These are phyloP conservation scores for Balaeniceps rex DNA, from an alignment of 2,113 vertebrate species.

Conservation along the genomic window DNA sequence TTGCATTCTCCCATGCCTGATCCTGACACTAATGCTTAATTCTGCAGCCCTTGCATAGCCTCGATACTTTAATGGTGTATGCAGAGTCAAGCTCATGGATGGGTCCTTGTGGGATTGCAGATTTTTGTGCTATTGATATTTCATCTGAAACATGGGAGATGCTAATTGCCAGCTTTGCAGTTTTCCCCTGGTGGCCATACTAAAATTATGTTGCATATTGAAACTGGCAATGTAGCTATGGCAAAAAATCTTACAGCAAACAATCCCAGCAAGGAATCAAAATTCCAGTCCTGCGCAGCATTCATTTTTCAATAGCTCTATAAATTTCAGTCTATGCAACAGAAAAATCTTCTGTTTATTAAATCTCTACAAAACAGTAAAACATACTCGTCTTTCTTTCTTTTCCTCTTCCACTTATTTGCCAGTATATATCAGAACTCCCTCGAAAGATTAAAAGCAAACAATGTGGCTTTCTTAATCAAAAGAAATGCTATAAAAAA, in stretches of 20 bases:
- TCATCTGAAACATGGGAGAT: neutral
- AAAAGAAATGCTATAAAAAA: neutral
- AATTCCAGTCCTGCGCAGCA: neutral
- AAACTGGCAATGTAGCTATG: neutral
- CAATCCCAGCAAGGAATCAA: neutral
- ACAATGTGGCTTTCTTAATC: neutral
- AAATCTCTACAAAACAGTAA: neutral
- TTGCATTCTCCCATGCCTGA: neutral
- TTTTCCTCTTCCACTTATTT: neutral
- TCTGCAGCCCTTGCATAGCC: neutral
- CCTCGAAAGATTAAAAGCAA: neutral
- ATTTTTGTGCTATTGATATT: slow-evolving; percentile 21
- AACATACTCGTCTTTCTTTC: neutral
- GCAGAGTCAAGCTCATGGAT: neutral
- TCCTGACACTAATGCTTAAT: neutral
- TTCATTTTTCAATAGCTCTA: neutral
- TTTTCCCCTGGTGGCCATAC: neutral
- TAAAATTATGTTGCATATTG: neutral
- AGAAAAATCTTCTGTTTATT: neutral
- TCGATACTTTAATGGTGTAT: neutral
- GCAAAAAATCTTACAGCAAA: neutral
- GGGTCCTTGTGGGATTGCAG: neutral
- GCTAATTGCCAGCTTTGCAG: neutral
- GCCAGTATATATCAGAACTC: neutral
- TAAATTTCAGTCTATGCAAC: neutral